These are phyloP conservation scores for Trimorus sp. DNA, from an alignment of 2,888 invertebrate species.

Conservation along the genomic window DNA sequence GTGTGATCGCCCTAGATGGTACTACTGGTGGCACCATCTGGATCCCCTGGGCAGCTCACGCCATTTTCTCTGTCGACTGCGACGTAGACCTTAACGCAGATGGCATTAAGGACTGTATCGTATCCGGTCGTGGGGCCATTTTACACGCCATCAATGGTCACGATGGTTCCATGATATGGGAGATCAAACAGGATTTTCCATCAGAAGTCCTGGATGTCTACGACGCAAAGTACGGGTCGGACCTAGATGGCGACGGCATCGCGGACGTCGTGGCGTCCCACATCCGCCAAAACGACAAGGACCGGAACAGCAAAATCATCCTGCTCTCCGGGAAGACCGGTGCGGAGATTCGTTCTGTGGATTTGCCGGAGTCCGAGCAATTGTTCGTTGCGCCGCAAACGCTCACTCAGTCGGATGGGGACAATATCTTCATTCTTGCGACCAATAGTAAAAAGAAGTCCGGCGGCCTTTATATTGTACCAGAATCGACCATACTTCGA, in stretches of 20 bases:
- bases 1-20: slow-evolving; percentile 89
- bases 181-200: slow-evolving; percentile 78
- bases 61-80: slow-evolving; percentile 89
- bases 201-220: slow-evolving; percentile 83
- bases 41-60: slow-evolving; percentile 88
- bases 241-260: slow-evolving; percentile 87
- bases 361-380: slow-evolving; percentile 86
- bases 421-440: slow-evolving; percentile 86
- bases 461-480: slow-evolving; percentile 87
- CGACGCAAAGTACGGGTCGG: slow-evolving; percentile 87
- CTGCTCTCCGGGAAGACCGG: slow-evolving; percentile 88
- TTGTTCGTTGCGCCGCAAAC: slow-evolving; percentile 89
- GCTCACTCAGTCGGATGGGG: slow-evolving; percentile 84
- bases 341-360: slow-evolving; percentile 84
- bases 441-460: slow-evolving; percentile 89
- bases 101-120: slow-evolving; percentile 87
- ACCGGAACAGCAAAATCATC: slow-evolving; percentile 85
- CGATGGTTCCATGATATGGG: slow-evolving; percentile 87
- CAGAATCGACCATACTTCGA: slow-evolving; percentile 83
- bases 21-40: slow-evolving; percentile 87
- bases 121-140: slow-evolving; percentile 88
- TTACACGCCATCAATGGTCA: slow-evolving; percentile 86
- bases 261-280: slow-evolving; percentile 88
- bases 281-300: slow-evolving; percentile 82
- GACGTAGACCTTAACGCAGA: slow-evolving; percentile 87